Base-by-base conservation (phyloP, 2,888 invertebrate species). In the Ptychoptera contaminata region DNA sequence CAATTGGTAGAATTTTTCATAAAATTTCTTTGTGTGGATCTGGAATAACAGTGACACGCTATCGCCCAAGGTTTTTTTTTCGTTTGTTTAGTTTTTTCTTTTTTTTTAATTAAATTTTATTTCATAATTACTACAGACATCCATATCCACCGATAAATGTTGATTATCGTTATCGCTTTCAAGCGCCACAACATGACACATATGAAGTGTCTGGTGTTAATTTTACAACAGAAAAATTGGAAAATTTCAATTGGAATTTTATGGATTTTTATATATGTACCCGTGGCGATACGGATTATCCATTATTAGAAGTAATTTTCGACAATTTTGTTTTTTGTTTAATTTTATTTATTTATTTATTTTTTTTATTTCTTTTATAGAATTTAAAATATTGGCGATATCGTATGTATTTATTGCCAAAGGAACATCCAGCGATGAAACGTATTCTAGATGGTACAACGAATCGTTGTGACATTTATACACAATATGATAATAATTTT, bases 171-270 rank as follows among this genome's bases (percentile, higher is more conserved):
- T 93, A 92, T 64, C 79, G 90, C 35, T 91, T 92, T 67, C 85
- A 88, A 65, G 90, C 90, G 1, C 92, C 92, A 0, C 82, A 92
- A 65, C 88, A 87, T 61, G 82, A 85, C 53, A 85, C 83, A 0
- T 96, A 94, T 61, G 93, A 93, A 61, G 83, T 91, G 35, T 94
- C 93, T 0, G 88, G 87, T 75, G 92, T 92, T 0, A 84, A 90
- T 37, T 96, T 96, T 63, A 83, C 84, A 2, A 91, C 92, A 0
- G 93, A 96, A 65, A 90, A 91, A 59, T 67, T 94, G 44, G 96
- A 96, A 65, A 91, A 86, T 54, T 96, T 87, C 61, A 93, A 91
- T 67, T 97, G 96, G 96, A 96, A 94, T 65, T 91, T 92, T 59
- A 76, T 96, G 68, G 96, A 97, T 67, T 88, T 93, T 62, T 96